phyloP scores from a whole-genome alignment of 1,140 invertebrate genomes.

The Zophobas morio region DNA sequence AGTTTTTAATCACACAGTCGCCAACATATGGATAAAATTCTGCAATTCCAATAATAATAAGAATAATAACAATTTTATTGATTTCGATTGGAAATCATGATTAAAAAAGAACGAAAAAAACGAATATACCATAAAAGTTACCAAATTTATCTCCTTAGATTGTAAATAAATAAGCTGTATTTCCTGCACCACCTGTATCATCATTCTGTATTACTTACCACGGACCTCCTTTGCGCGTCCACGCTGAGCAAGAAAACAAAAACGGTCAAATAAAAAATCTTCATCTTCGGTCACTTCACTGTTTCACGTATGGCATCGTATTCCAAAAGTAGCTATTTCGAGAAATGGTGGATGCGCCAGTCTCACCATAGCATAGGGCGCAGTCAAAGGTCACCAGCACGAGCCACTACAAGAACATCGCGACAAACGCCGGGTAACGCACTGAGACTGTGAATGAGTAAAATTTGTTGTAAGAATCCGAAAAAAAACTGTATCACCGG shows the following conservation, averaged over 20 bases:
- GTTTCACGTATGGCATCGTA: constrained; percentile 18
- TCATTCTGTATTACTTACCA: neutral
- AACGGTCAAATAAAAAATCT: constrained; percentile 23
- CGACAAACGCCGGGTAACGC: constrained; percentile 39
- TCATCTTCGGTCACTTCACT: constrained; percentile 28
- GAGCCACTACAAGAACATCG: constrained; percentile 17
- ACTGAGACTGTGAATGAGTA: constrained; percentile 42
- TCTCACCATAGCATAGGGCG: constrained; percentile 7
- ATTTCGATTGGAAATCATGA: no score
- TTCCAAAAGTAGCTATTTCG: neutral
- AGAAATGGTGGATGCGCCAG: constrained; percentile 31
- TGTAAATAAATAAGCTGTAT: no score
- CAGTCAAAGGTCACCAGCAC: neutral
- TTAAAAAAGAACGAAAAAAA: no score
- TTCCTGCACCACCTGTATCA: no score
- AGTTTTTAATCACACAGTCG: no score
- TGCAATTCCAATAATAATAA: no score
- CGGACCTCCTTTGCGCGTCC: constrained; percentile 27
- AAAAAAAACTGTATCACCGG: constrained; percentile 45
- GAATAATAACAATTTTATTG: no score
- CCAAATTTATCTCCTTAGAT: no score
- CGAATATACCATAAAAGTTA: no score
- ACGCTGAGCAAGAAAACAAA: constrained; percentile 11
- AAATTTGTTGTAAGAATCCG: constrained; percentile 39
- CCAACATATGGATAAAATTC: no score